phyloP scores from a whole-genome alignment of 1,140 invertebrate genomes.

The Lerema accius region DNA sequence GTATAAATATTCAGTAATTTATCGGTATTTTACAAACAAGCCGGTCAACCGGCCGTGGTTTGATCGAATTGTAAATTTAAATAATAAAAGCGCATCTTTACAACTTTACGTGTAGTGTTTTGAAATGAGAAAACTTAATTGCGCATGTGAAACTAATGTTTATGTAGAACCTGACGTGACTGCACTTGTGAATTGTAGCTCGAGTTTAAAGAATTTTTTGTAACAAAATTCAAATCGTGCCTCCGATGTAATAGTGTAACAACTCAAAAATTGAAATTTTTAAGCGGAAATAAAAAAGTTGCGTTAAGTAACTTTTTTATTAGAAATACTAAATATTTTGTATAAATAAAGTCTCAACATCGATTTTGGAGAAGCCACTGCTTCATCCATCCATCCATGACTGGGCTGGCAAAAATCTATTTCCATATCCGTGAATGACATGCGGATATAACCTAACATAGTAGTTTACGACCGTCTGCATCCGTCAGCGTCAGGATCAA shows the following conservation, averaged over 20 bases:
- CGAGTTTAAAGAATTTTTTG: not conserved
- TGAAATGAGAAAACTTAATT: constrained; percentile 24
- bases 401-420: no score
- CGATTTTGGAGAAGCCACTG: no score
- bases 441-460: not conserved
- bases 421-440: not conserved
- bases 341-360: no score
- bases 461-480: constrained; percentile 22
- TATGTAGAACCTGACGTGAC: constrained; percentile 17
- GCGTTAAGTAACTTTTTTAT: no score
- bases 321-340: no score
- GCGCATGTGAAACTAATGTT: constrained; percentile 16
- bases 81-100: constrained; percentile 21
- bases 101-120: constrained; percentile 7
- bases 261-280: no score
- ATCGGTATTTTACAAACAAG: constrained; percentile 2
- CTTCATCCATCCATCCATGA: no score
- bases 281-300: no score
- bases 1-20: not conserved
- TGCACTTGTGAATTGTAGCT: not conserved
- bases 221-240: no score
- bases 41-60: not conserved
- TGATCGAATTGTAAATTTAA: constrained; percentile 19
- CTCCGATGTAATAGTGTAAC: no score
- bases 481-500: constrained; percentile 20